Percentiles rank a stretch among this genome's conserved stretches.
These are phyloP conservation scores for Sebastes schlegelii DNA, from an alignment of 2,113 vertebrate genomes.

Conservation along the genomic window DNA sequence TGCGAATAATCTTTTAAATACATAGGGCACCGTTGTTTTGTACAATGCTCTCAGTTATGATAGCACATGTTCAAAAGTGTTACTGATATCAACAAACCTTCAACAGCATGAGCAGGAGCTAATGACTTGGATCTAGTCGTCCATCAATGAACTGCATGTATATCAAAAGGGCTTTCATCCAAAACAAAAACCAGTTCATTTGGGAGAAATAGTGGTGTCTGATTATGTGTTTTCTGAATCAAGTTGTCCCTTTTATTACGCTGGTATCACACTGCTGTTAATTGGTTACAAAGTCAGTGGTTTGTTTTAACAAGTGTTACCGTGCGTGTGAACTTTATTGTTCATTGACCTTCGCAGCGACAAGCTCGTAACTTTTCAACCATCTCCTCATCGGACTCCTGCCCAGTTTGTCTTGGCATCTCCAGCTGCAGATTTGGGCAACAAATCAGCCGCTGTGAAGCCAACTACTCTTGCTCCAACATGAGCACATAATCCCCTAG, in stretches of 20 bases:
- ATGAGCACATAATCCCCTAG: constrained; percentile 14
- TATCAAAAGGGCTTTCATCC: not conserved
- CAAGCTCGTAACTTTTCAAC: constrained; percentile 22
- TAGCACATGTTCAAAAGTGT: not conserved
- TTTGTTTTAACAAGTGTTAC: not conserved
- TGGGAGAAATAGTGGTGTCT: not conserved
- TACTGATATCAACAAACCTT: not conserved
- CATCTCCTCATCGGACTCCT: constrained; percentile 11
- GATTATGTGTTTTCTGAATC: not conserved
- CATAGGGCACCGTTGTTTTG: not conserved
- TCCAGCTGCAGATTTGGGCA: constrained; percentile 1
- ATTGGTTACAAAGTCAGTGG: not conserved
- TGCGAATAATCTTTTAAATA: not conserved
- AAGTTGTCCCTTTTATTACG: not conserved
- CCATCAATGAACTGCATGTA: not conserved
- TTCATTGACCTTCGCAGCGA: constrained; percentile 29
- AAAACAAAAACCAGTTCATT: not conserved
- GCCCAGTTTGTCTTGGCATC: constrained; percentile 42
- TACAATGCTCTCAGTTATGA: not conserved
- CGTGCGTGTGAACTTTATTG: not conserved
- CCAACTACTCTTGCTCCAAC: not conserved
- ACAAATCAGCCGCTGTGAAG: constrained; percentile 6
- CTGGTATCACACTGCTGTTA: not conserved
- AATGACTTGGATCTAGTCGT: not conserved
- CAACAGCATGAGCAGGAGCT: not conserved